Evolutionary conservation across 2,113 vertebrate genomes (phyloP), one percentile per base, ranked within the genome.

Genomic region (Serilophus lunatus): DNA sequence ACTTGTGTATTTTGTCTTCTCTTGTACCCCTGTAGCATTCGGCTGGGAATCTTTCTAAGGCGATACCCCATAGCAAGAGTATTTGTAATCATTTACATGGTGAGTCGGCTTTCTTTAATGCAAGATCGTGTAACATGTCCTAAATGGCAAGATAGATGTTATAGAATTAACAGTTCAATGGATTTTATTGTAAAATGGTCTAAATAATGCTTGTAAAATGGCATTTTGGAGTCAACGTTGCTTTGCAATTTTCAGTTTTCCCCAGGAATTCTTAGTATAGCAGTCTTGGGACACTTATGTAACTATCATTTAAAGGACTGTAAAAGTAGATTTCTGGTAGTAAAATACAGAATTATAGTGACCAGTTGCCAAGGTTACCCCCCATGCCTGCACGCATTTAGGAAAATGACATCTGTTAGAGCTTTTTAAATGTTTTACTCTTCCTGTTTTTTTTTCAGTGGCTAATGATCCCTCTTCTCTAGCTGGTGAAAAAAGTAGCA

Each of bases 31-130:
- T 81, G 40, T 95, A 99, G 99, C 97, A 99, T 99, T 96, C 98
- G 99, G 54, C 96, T 99, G 91, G 99, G 99, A 84, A 99, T 99
- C 97, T 99, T 99, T 92, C 97, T 99, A 56, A 98, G 99, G 89
- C 98, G 99, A 33, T 99, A 99, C 84, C 99, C 99, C 19, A 98
- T 98, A 69, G 99, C 99, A 72, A 98, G 99, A 93, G 97, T 99
- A 18, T 99, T 99, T 90, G 98, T 99, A 36, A 99, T 99, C 49
- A 97, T 99, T 71, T 99, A 99, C 95, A 99, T 99, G 98, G 99
- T 99, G 93, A 99, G 99, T 98, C 86, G 77, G 24, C 42, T 87
- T 88, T 33, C 81, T 68, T 71, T 50, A 44, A 29, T 29, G 13
- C 25, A 49, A 54, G 19, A 35, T 56, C 82, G 51, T 33, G 10